Percentiles rank a stretch among this genome's conserved stretches.
These are phyloP conservation scores for Pissodes strobi DNA, from an alignment of 1,140 invertebrate genomes.

Conservation along the genomic window DNA sequence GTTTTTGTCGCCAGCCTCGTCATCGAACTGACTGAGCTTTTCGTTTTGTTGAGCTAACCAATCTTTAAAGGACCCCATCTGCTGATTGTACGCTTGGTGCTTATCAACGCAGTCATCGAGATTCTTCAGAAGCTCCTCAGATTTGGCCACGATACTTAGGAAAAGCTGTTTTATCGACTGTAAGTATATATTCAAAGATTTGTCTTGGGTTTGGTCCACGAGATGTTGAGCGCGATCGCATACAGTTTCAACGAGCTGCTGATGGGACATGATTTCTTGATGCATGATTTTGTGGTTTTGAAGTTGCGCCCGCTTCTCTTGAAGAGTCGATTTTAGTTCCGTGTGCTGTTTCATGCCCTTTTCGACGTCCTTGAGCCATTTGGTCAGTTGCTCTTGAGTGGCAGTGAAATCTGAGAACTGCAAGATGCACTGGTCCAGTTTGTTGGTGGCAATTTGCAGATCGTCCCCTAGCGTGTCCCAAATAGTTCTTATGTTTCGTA, in stretches of 20 bases:
- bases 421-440: constrained; percentile 84
- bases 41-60: constrained; percentile 79
- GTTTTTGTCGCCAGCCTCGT: constrained; percentile 74
- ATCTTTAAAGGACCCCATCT: constrained; percentile 74
- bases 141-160: constrained; percentile 84
- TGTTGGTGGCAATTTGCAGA: constrained; percentile 75
- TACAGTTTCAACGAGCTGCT: constrained; percentile 84
- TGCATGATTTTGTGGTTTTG: constrained; percentile 95
- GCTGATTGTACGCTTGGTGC: constrained; percentile 77
- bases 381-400: constrained; percentile 87
- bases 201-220: constrained; percentile 87
- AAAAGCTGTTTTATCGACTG: constrained; percentile 90
- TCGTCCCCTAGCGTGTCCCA: constrained; percentile 90
- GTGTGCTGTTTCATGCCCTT: constrained; percentile 89
- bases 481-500: constrained; percentile 77
- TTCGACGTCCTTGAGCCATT: constrained; percentile 91
- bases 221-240: constrained; percentile 90
- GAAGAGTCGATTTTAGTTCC: constrained; percentile 86
- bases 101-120: constrained; percentile 84
- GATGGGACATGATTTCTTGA: constrained; percentile 93
- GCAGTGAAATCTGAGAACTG: constrained; percentile 88
- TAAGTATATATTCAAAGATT: constrained; percentile 81
- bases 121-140: constrained; percentile 81
- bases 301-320: constrained; percentile 91
- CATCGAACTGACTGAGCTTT: constrained; percentile 73